Evolutionary conservation across 2,113 vertebrate genomes (phyloP), one percentile per base, ranked within the genome.

Genomic region (Rhea pennata): DNA sequence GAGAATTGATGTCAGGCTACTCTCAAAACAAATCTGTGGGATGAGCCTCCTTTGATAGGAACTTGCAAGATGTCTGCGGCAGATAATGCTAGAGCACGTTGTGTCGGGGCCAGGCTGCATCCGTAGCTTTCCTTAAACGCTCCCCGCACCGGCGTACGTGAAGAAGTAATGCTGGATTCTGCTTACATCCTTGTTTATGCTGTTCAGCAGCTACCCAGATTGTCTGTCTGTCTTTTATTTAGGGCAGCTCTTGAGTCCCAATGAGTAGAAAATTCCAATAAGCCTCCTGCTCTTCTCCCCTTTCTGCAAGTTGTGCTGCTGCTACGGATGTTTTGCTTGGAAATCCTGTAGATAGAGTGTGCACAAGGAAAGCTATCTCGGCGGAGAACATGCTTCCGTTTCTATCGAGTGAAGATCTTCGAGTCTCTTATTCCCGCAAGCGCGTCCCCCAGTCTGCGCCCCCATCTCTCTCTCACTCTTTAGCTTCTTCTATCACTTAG

Each of bases 31-130:
- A 39, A 72, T 72, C 84, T 0, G 0, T 78, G 88, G n/a, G 62
- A 78, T 90, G 82, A 4, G 4, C 53, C 44, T 22, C 23, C 65
- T 93, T 23, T 5, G 2, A 27, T 84, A 50, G 1, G 40, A 84
- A 22, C 56, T 3, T 10, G 66, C 0, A 39, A 96, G 95, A 96
- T 96, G 95, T 96, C 96, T 97, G 93, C 90, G 70, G 94, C 84
- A 97, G 96, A 94, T 95, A 96, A 69, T 13, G 90, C 77, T 2
- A 46, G 84, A 94, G 84, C 91, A 54, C 87, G 5, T 9, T 24
- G 90, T 77, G 84, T 44, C 12, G 0, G 36, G 91, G 81, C 92
- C 40, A 1, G 56, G 58, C 21, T 0, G 70, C 84, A 11, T 12
- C 12, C 0, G 40, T 26, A 53, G 78, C 72, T 66, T 48, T 24